Percentiles rank a stretch among this genome's conserved stretches.
phyloP scores from a whole-genome alignment of 2,888 invertebrate genomes.

The Leptinotarsa rubiginosa region DNA sequence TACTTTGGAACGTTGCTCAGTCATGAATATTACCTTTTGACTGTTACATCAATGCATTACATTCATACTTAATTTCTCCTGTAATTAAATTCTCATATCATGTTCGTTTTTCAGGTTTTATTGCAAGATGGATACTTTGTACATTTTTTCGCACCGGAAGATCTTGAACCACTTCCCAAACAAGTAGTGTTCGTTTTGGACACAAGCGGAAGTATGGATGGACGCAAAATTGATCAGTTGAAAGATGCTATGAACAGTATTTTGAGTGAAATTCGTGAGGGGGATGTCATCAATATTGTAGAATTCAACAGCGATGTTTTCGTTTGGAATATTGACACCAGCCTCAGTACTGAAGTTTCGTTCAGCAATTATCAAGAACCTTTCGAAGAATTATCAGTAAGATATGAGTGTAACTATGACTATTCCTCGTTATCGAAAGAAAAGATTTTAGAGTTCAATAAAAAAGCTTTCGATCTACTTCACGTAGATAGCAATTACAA shows the following conservation, averaged over 20 bases:
- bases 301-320: conserved; percentile 39
- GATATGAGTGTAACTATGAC: too few species aligned
- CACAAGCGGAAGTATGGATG: conserved; percentile 81
- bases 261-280: conserved; percentile 60
- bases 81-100: neutral
- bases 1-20: too few species aligned
- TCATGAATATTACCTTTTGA: too few species aligned
- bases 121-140: conserved; percentile 80
- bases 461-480: too few species aligned
- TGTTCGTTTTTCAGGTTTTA: conserved; percentile 65
- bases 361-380: conserved; percentile 51
- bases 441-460: too few species aligned
- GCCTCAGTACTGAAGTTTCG: conserved; percentile 61
- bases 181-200: conserved; percentile 81
- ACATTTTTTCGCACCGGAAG: conserved; percentile 78
- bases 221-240: conserved; percentile 74
- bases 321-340: conserved; percentile 40
- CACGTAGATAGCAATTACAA: too few species aligned
- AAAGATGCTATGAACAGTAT: conserved; percentile 76
- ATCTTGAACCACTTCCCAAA: conserved; percentile 72
- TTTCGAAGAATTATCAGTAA: conserved; percentile 31
- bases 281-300: conserved; percentile 38
- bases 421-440: too few species aligned
- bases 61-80: too few species aligned
- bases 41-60: too few species aligned